These are phyloP conservation scores for Druon quercuslanigerum DNA, from an alignment of 1,140 invertebrate genomes.

Conservation along the genomic window DNA sequence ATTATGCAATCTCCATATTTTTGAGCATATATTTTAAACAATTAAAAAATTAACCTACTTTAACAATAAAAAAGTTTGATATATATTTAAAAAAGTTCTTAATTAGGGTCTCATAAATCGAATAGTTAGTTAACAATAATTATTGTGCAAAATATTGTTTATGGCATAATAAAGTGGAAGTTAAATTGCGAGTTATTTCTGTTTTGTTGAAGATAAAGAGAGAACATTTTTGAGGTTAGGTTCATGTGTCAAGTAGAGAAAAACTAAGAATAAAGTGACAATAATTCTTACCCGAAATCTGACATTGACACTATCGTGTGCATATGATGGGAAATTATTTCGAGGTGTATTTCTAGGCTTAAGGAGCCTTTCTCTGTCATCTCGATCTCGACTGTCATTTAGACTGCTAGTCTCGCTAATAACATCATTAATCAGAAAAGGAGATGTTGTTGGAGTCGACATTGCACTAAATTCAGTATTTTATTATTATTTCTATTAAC, in stretches of 20 bases:
- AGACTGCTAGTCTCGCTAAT: not conserved
- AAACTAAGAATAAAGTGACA: not conserved
- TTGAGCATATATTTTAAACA: too few relatives aligned
- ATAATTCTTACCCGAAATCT: conserved; percentile 64
- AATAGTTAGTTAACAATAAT: not conserved
- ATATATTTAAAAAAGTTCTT: too few relatives aligned
- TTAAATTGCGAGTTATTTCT: too few relatives aligned
- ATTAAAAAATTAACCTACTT: too few relatives aligned
- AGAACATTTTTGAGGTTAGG: conserved; percentile 1
- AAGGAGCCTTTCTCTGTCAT: conserved; percentile 53
- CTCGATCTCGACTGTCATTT: conserved; percentile 33
- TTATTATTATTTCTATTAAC: not conserved
- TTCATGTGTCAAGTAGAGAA: not conserved
- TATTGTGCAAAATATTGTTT: not conserved
- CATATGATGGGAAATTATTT: conserved; percentile 70
- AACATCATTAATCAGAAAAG: conserved; percentile 15
- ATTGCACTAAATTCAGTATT: not conserved
- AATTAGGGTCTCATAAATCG: not conserved
- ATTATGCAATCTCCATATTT: too few relatives aligned
- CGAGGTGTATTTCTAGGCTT: conserved; percentile 65
- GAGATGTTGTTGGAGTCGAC: conserved; percentile 29
- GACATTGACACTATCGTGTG: conserved; percentile 54
- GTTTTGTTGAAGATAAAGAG: not conserved
- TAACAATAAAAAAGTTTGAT: too few relatives aligned
- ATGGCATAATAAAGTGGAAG: not conserved